Conservation (phyloP, 2,797 vertebrate genomes). For the Hydrocynus forskahlii region DNA sequence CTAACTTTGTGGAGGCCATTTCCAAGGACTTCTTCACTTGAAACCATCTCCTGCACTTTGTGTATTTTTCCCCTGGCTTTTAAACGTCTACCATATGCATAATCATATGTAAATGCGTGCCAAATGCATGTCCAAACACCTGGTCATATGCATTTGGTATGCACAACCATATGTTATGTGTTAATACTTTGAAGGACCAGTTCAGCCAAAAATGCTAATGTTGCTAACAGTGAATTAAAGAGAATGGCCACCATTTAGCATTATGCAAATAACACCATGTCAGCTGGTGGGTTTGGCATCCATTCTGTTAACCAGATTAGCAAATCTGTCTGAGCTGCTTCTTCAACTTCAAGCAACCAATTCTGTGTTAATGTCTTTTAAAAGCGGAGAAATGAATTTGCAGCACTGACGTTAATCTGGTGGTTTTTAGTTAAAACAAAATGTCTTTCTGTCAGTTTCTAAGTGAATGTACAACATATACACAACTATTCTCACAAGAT, state of each 20-base stretch:
- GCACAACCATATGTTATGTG: neutral
- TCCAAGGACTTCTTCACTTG: slow-evolving; percentile 76
- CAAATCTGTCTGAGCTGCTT: neutral
- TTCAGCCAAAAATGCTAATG: no score
- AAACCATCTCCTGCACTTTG: neutral
- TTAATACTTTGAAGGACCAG: neutral
- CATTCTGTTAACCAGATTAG: neutral
- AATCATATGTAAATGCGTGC: neutral
- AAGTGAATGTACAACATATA: neutral
- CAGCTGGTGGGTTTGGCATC: neutral
- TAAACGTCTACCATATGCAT: slow-evolving; percentile 5
- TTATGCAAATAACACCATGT: neutral
- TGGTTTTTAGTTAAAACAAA: neutral
- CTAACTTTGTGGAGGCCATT: slow-evolving; percentile 81
- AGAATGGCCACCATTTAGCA: neutral
- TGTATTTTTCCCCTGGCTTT: neutral
- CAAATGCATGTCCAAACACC: no score
- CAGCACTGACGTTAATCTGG: neutral
- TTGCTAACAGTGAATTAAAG: no score
- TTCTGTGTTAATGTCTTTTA: neutral
- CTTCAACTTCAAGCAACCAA: neutral
- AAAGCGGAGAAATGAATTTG: neutral
- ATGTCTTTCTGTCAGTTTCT: neutral
- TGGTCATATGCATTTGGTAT: no score
- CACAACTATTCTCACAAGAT: neutral